A percentile compares a stretch with the other conserved stretches of the same genome.
Conservation (phyloP, 2,888 invertebrate genomes). For the Boloria selene region DNA sequence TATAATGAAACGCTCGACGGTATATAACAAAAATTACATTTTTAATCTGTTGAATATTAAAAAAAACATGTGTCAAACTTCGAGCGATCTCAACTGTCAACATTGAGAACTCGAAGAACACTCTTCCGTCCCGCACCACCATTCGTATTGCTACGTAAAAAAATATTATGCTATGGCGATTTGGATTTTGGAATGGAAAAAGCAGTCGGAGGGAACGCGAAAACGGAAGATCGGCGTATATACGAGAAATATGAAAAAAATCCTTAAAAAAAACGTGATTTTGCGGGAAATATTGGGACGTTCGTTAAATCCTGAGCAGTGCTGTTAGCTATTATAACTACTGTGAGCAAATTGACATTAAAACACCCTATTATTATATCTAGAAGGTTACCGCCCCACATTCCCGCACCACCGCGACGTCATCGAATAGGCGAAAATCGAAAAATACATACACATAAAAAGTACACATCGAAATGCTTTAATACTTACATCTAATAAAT, state of each 20-base stretch:
- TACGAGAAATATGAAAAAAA: not conserved
- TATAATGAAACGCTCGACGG: conserved; percentile 9
- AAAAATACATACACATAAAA: conserved; percentile 42
- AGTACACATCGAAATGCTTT: conserved; percentile 54
- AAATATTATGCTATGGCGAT: conserved; percentile 44
- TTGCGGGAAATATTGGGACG: conserved; percentile 15
- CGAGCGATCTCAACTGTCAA: conserved; percentile 13
- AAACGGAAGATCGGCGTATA: conserved; percentile 13
- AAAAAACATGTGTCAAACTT: not conserved
- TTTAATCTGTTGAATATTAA: not conserved
- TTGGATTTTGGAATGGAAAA: conserved; percentile 39
- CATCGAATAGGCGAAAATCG: conserved; percentile 34
- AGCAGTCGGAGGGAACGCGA: conserved; percentile 27
- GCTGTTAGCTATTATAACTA: conserved; percentile 28
- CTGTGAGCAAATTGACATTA: conserved; percentile 36
- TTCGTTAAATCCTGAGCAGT: conserved; percentile 23
- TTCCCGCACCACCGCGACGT: conserved; percentile 21
- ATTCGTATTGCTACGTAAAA: conserved; percentile 26
- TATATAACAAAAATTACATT: conserved; percentile 5
- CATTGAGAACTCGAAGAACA: conserved; percentile 22
- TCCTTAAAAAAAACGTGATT: conserved; percentile 9
- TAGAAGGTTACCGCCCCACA: not conserved
- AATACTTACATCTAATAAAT: conserved; percentile 54
- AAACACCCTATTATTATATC: conserved; percentile 17
- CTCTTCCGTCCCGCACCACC: conserved; percentile 7